Evolutionary conservation across 2,888 invertebrate genomes (phyloP).

Genomic region (Ophion ellenae): DNA sequence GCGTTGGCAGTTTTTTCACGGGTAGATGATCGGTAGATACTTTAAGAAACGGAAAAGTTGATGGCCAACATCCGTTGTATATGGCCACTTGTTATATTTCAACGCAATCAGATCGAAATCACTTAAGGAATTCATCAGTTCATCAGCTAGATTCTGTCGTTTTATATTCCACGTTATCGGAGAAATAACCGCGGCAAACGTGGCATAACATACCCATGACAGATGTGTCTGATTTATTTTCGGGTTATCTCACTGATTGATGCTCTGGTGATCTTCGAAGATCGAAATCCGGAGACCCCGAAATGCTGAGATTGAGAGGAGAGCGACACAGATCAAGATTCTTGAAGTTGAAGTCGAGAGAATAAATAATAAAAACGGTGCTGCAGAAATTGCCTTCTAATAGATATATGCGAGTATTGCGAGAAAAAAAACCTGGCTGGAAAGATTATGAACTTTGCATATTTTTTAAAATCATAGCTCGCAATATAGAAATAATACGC

Average conservation of each 20-base stretch:
- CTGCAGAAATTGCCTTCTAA: slow-evolving; percentile 56
- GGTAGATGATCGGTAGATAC: not conserved
- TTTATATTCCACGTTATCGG: not conserved
- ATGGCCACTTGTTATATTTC: not conserved
- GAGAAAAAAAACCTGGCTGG: slow-evolving; percentile 50
- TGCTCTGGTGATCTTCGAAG: not conserved
- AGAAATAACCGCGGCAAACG: not conserved
- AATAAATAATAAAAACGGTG: slow-evolving; percentile 23
- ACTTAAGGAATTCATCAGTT: not conserved
- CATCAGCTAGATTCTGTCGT: not conserved
- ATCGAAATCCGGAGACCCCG: not conserved
- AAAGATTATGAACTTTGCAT: slow-evolving; percentile 18
- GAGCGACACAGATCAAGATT: not conserved
- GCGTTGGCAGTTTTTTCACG: too few relatives aligned
- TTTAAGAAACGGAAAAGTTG: not conserved
- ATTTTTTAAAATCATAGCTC: slow-evolving; percentile 19
- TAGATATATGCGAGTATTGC: slow-evolving; percentile 39
- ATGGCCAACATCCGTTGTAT: not conserved
- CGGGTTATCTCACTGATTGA: not conserved
- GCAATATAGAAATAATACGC: not conserved
- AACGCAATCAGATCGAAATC: not conserved
- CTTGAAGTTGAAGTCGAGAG: not conserved
- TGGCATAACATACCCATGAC: not conserved
- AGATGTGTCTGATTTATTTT: not conserved
- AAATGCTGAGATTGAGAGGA: not conserved